Evolutionary conservation across 2,888 invertebrate species (phyloP), one percentile per base, ranked within the genome.

Genomic region (Xestia rhomboidea): DNA sequence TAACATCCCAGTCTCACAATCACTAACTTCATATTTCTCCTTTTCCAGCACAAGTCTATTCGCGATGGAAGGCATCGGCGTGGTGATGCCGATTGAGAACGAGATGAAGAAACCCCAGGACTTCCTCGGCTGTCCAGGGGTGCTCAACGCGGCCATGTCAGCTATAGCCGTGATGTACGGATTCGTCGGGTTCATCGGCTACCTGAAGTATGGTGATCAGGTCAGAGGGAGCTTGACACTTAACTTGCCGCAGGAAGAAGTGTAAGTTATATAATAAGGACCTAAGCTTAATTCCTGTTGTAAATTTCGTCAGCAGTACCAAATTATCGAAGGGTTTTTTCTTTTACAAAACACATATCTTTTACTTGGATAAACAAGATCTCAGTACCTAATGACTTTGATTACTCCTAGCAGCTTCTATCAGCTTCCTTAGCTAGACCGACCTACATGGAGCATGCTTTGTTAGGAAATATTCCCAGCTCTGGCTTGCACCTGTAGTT

Each of bases 21-120:
- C 4, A n/a, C 34, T 41, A 60, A 68, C 57, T 5, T 66, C 15
- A 1, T 24, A 1, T 69, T 1, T 57, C 38, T 51, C 5, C 30
- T 73, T 82, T 91, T 91, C 8, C 92, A 97, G 99, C 72, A 99
- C 99, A 8, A 99, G 99, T 27, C 98, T 99, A 72, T 99, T 99
- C 93, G 99, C 99, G 1, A 99, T 99, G 98, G 99, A 99, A 95
- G 99, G 99, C 57, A 99, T 99, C 84, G 98, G 98, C 69, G 98
- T 98, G 74, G 98, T 99, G 51, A 98, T 99, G 97, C 99, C 99
- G 0, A 97, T 99, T 34, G 99, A 99, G 95, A 99, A 99, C 93
- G 98, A 98, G 72, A 99, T 99, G 99, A 97, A 97, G 81, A 98
- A 98, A 77, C 99, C 99, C 0, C 97, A 98, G 49, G 98, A 98